Evolutionary conservation across 2,888 invertebrate species (phyloP), one percentile per base, ranked within the genome.

Genomic region (Sicus ferrugineus): DNA sequence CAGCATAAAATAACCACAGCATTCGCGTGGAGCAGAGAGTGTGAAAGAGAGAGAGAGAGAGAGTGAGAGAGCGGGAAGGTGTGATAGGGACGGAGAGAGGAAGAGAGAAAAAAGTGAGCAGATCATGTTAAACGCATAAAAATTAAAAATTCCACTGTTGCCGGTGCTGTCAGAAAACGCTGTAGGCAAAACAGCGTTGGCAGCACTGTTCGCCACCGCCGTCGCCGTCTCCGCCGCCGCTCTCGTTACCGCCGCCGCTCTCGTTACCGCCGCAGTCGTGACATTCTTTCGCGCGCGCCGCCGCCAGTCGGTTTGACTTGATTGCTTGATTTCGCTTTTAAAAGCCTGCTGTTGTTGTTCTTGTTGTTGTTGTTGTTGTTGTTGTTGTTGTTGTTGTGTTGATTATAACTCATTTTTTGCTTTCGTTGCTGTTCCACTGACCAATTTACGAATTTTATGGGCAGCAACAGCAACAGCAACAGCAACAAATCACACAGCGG

Each of bases 301-400:
- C 3, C 26, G 46, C 34, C 58, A 23, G 23, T 38, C 31, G 31
- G 16, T 38, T 42, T 23, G 26, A 31, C 14, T 46, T 19, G 19
- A n/a, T n/a, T n/a, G n/a, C n/a, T n/a, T n/a, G n/a, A n/a, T n/a
- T n/a, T n/a, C n/a, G n/a, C n/a, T n/a, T n/a, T n/a, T n/a, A n/a
- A n/a, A 52, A 52, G 14, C 19, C 3, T 34, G 26, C 48, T 42
- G 56, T 58, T 67, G 46, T 42, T 23, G 2, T n/a, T 59, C 31
- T 62, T 54, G 38, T 31, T 34, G 46, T 63, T 68, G 23, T 58
- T 56, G 46, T 5, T 30, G 14, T 48, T 46, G 16, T 26, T 67
- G 59, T 30, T 21, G 59, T 72, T 70, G 72, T 70, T 67, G 64
- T 64, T 52, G 59, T 31, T 54, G 42, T 30, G 61, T 46, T 42